phyloP scores from a whole-genome alignment of 2,888 invertebrate species.

The Lithosia quadra region DNA sequence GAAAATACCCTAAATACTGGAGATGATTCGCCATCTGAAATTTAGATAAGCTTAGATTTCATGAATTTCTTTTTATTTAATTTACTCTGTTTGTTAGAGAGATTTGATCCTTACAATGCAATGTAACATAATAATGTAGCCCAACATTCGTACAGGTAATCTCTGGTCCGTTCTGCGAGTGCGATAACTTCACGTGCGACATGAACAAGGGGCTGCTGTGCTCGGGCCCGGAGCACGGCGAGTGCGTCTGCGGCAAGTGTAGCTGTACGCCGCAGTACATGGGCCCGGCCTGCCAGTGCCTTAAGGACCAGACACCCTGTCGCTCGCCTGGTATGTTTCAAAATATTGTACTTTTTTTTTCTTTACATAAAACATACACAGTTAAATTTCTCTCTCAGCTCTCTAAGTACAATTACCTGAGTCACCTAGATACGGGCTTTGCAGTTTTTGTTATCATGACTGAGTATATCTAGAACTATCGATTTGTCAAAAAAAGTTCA shows the following conservation, averaged over 20 bases:
- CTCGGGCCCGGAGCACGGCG: slow-evolving; percentile 93
- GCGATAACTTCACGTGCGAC: slow-evolving; percentile 98
- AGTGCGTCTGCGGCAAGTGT: slow-evolving; percentile 96
- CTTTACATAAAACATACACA: background rate
- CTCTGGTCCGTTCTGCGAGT: slow-evolving; percentile 95
- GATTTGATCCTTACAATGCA: too few species aligned
- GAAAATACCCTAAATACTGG: too few species aligned
- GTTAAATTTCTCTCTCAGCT: too few species aligned
- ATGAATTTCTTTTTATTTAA: too few species aligned
- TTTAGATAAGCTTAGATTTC: too few species aligned
- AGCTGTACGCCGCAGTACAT: slow-evolving; percentile 93
- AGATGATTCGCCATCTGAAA: too few species aligned
- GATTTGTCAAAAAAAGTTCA: too few species aligned
- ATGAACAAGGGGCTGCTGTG: slow-evolving; percentile 93
- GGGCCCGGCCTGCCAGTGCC: slow-evolving; percentile 95
- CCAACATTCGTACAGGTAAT: slow-evolving; percentile 80
- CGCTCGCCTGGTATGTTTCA: slow-evolving; percentile 70
- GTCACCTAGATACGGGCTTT: too few species aligned
- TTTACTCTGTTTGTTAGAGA: too few species aligned
- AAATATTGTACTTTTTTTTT: background rate
- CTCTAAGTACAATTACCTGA: too few species aligned
- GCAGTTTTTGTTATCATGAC: too few species aligned
- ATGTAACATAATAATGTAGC: background rate
- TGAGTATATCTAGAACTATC: too few species aligned
- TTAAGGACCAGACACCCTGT: slow-evolving; percentile 91